phyloP scores from a whole-genome alignment of 2,113 vertebrate species.

The Suricata suricatta region DNA sequence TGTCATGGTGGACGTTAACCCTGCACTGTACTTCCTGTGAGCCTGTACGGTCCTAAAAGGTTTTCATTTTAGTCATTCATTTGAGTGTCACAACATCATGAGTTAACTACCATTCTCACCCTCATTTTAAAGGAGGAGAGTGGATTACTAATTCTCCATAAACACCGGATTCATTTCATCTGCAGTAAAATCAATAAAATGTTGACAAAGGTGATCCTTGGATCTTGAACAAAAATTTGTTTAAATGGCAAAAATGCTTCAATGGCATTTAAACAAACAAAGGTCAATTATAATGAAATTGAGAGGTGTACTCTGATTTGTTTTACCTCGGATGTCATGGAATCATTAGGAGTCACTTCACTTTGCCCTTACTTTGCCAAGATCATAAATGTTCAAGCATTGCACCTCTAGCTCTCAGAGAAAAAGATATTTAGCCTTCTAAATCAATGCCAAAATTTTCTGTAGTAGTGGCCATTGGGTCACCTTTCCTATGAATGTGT shows the following conservation, averaged over 20 bases:
- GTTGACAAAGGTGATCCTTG: neutral
- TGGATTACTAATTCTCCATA: neutral
- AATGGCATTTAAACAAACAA: neutral
- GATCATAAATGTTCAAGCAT: neutral
- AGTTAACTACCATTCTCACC: neutral
- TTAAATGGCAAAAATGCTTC: neutral
- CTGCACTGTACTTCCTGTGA: neutral
- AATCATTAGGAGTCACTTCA: neutral
- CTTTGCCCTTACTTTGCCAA: neutral
- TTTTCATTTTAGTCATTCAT: neutral
- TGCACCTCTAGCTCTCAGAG: neutral
- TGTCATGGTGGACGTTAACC: neutral
- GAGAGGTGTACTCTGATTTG: neutral
- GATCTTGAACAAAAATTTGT: neutral
- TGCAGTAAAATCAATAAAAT: constrained; percentile 6
- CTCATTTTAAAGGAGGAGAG: neutral
- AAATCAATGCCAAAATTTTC: constrained; percentile 36
- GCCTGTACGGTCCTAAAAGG: neutral
- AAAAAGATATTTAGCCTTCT: constrained; percentile 29
- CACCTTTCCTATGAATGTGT: constrained; percentile 38
- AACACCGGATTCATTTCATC: neutral
- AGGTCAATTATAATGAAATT: neutral
- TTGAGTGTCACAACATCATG: neutral
- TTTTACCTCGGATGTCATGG: neutral
- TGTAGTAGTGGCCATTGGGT: neutral